Conservation (phyloP, 2,113 vertebrate species). For the Phalacrocorax brasilianus region DNA sequence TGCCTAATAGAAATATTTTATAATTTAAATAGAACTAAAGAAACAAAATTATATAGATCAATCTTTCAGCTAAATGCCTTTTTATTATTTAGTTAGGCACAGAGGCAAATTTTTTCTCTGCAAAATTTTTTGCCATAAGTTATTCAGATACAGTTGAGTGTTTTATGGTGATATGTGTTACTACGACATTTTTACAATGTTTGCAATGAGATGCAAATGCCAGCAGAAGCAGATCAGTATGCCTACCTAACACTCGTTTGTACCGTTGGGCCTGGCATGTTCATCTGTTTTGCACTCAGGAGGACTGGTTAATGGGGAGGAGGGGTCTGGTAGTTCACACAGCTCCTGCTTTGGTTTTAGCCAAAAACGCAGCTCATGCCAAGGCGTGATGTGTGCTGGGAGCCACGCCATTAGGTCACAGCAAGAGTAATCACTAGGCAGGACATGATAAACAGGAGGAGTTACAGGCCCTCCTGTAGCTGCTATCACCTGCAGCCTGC, state of each 20-base stretch:
- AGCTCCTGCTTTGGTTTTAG: background rate
- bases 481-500: background rate
- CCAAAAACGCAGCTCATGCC: background rate
- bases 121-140: background rate
- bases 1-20: background rate
- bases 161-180: background rate
- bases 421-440: background rate
- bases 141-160: background rate
- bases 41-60: background rate
- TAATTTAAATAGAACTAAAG: background rate
- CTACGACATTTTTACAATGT: background rate
- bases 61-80: background rate
- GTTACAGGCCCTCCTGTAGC: background rate
- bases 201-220: background rate
- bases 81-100: background rate
- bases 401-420: background rate
- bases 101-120: background rate
- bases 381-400: background rate
- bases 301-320: background rate
- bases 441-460: background rate
- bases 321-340: background rate
- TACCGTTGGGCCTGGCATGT: background rate
- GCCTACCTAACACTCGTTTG: background rate
- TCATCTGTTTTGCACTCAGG: background rate
- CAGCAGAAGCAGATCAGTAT: background rate